Conservation (phyloP, 2,113 vertebrate species). For the Daubentonia madagascariensis region DNA sequence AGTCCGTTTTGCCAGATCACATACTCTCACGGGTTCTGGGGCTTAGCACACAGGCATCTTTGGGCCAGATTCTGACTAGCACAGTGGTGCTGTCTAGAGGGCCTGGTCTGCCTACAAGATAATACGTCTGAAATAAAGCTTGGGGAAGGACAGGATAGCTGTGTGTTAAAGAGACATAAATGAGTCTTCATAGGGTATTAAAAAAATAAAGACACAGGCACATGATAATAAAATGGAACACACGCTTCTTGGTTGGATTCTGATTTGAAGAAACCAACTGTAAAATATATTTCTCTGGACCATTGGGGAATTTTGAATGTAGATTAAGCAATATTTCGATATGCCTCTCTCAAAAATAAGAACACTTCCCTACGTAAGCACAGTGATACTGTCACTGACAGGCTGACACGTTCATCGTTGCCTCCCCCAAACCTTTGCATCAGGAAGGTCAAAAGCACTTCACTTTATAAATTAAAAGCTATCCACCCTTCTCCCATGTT, state of each 20-base stretch:
- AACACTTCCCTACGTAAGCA: not conserved
- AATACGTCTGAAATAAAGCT: accelerated
- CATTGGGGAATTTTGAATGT: not conserved
- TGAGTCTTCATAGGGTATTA: too few species aligned
- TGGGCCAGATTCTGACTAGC: accelerated
- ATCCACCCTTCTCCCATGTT: not conserved
- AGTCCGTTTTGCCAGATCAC: not conserved
- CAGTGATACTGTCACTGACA: accelerated
- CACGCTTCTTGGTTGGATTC: accelerated
- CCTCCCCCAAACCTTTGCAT: not conserved
- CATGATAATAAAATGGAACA: accelerated
- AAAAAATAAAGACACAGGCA: not conserved
- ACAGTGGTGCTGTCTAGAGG: accelerated
- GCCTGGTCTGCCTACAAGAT: not conserved
- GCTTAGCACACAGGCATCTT: accelerated
- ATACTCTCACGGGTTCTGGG: accelerated
- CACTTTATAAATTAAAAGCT: not conserved
- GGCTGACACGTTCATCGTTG: not conserved
- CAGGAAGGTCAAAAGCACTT: not conserved
- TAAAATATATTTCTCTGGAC: not conserved
- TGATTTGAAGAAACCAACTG: not conserved
- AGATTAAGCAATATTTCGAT: not conserved
- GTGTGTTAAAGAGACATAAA: accelerated
- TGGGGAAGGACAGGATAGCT: too few species aligned
- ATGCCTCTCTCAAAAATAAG: not conserved